Conservation (phyloP, 2,113 vertebrate species). For the Loxodonta africana region DNA sequence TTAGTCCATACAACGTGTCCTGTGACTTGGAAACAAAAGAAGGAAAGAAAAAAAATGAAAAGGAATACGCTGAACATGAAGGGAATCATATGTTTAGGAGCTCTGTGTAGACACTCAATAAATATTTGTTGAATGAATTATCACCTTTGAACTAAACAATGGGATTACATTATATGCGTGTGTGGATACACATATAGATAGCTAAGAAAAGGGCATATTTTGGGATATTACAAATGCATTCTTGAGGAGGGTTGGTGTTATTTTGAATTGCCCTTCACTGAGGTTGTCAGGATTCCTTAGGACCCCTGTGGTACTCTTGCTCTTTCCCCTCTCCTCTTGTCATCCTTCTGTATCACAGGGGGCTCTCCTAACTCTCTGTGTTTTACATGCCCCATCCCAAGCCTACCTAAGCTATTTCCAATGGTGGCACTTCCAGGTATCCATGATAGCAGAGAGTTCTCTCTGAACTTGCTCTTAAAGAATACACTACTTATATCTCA, state of each 20-base stretch:
- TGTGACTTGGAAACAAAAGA: slow-evolving; percentile 65
- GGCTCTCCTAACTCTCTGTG: not conserved
- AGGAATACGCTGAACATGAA: slow-evolving; percentile 14
- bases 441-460: not conserved
- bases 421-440: not conserved
- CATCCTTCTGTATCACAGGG: fast-evolving
- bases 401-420: not conserved
- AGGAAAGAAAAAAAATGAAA: slow-evolving; percentile 41
- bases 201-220: not conserved
- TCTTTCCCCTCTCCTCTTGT: not conserved
- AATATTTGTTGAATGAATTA: not conserved
- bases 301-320: not conserved
- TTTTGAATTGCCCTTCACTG: not conserved
- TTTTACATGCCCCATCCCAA: not conserved
- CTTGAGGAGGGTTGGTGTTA: not conserved
- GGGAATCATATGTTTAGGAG: not conserved
- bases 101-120: not conserved
- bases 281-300: not conserved
- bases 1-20: slow-evolving; percentile 69
- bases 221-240: not conserved
- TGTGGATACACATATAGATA: not conserved
- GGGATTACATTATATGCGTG: not conserved
- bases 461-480: not conserved
- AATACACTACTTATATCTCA: not conserved
- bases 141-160: slow-evolving; percentile 27